Conservation (phyloP, 2,113 vertebrate species). For the Ameiurus melas region DNA sequence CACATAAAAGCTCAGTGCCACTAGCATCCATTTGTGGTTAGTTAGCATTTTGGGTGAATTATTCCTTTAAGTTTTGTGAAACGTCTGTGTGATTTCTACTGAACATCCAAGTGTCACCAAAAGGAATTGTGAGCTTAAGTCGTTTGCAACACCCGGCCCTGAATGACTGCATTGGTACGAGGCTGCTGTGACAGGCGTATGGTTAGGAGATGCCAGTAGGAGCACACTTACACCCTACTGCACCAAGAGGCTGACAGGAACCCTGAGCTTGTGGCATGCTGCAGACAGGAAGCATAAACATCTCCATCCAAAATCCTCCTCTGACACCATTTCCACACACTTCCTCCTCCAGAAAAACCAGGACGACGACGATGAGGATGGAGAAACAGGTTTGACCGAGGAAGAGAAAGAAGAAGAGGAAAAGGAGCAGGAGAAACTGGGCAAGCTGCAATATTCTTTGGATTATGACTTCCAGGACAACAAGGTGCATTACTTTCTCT, state of each 20-base stretch:
- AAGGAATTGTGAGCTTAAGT: slow-evolving; percentile 49
- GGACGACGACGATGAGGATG: slow-evolving; percentile 90
- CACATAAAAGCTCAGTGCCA: neutral
- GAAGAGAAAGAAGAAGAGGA: slow-evolving; percentile 95
- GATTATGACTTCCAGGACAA: slow-evolving; percentile 97
- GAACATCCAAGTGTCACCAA: slow-evolving; percentile 51
- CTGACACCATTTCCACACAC: neutral
- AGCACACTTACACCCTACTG: slow-evolving; percentile 43
- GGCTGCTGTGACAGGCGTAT: slow-evolving; percentile 45
- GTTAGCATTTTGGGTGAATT: neutral
- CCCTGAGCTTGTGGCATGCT: slow-evolving; percentile 75
- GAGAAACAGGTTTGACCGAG: slow-evolving; percentile 88
- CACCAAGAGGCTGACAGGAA: slow-evolving; percentile 56
- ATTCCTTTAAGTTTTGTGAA: neutral
- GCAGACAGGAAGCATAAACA: slow-evolving; percentile 53
- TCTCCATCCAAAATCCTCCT: neutral
- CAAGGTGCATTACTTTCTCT: slow-evolving; percentile 74
- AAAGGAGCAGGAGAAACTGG: slow-evolving; percentile 93
- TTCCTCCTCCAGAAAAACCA: slow-evolving; percentile 74
- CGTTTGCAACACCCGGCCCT: slow-evolving; percentile 46
- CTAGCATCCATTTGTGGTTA: neutral
- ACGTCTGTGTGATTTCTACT: neutral
- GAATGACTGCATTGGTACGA: slow-evolving; percentile 53
- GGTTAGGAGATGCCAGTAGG: slow-evolving; percentile 52
- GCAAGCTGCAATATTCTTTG: slow-evolving; percentile 94